Percentiles rank a stretch among this genome's conserved stretches.
phyloP scores from a whole-genome alignment of 2,113 vertebrate species.

The Cranoglanis bouderius region DNA sequence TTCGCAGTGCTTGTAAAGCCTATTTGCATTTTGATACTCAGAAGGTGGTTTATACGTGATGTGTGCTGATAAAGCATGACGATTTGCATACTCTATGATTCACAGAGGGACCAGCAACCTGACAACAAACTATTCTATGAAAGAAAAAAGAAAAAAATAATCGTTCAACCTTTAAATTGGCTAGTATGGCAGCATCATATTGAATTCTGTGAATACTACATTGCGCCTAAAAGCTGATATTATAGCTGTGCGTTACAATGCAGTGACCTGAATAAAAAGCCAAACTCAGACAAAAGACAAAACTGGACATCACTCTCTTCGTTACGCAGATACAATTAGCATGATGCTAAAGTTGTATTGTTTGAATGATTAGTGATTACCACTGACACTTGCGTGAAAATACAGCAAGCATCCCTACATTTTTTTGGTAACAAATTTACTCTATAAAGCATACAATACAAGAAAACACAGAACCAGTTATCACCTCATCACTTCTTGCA shows the following conservation, averaged over 20 bases:
- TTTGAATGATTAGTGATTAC: background rate
- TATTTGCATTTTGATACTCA: too few relatives aligned
- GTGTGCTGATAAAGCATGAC: slow-evolving; percentile 5
- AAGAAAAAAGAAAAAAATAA: background rate
- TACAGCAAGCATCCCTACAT: background rate
- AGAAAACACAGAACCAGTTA: background rate
- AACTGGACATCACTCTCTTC: slow-evolving; percentile 5
- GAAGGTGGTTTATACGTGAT: background rate
- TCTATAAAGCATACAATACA: background rate
- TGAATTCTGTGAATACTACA: background rate
- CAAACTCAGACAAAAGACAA: background rate
- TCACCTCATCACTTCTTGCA: background rate
- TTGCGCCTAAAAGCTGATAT: background rate
- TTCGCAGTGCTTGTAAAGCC: background rate
- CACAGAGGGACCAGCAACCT: background rate
- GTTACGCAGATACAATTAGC: background rate
- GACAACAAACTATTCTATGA: background rate
- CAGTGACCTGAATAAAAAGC: background rate
- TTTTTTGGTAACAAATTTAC: background rate
- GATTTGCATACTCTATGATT: background rate
- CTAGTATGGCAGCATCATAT: background rate
- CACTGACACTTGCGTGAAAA: background rate
- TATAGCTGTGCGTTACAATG: background rate
- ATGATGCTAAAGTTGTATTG: background rate
- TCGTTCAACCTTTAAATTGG: background rate